Conservation (phyloP, 2,888 invertebrate genomes). For the Scaeva pyrastri region DNA sequence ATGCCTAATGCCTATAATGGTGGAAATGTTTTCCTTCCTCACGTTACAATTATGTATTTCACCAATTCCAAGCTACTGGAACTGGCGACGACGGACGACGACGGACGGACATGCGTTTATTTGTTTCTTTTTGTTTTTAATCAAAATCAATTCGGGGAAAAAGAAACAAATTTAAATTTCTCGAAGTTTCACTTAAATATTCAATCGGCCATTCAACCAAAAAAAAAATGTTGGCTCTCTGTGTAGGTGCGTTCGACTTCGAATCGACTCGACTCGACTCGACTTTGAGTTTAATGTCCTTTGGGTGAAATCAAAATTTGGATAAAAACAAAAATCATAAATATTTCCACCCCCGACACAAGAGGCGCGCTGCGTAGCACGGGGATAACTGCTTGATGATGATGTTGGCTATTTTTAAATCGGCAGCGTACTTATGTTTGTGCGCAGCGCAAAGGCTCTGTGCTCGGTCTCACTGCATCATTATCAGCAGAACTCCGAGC, state of each 20-base stretch:
- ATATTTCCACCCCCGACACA: conserved; percentile 14
- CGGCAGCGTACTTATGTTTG: conserved; percentile 40
- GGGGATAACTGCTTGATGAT: conserved; percentile 36
- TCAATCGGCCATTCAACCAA: conserved; percentile 71
- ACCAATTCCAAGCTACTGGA: not conserved
- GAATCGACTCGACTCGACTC: no score
- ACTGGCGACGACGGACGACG: not conserved
- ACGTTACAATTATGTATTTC: conserved; percentile 16
- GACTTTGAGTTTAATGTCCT: conserved; percentile 76
- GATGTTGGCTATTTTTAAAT: conserved; percentile 69
- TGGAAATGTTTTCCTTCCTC: conserved; percentile 47
- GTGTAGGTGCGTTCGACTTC: conserved; percentile 42
- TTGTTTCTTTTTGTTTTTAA: conserved; percentile 21
- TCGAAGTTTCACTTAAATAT: conserved; percentile 43
- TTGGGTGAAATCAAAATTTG: conserved; percentile 54
- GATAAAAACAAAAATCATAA: conserved; percentile 23
- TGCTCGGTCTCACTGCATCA: conserved; percentile 50
- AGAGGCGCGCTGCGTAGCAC: no score
- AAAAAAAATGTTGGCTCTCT: conserved; percentile 22
- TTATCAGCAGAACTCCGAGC: conserved; percentile 58
- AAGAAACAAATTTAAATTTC: conserved; percentile 62
- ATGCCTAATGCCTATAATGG: not conserved
- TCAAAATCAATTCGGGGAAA: conserved; percentile 53
- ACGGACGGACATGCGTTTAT: conserved; percentile 40
- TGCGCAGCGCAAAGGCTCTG: conserved; percentile 31